Evolutionary conservation across 2,797 vertebrate species (phyloP), one percentile per base, ranked within the genome.

Genomic region (Danio aesculapii): DNA sequence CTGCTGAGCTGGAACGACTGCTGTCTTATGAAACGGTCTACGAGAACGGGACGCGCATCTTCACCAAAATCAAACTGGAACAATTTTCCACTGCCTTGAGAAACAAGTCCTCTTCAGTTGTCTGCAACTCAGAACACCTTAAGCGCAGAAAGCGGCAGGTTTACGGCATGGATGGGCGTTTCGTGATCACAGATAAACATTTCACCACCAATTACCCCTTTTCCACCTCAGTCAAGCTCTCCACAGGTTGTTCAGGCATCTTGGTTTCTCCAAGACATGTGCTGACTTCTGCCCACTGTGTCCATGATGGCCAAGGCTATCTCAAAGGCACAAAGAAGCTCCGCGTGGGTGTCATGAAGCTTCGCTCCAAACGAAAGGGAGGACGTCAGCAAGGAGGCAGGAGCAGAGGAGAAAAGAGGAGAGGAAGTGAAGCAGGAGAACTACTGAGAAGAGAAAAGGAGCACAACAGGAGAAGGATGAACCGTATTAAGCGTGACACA

Each of bases 221-320:
- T 88, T 96, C 92, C 4, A 93, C 96, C 0, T 95, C 97, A 0
- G 97, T 97, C 47, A 97, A 96, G 86, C 90, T 99, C 77, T 98
- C 97, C 86, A 95, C 94, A 0, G 96, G 97, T 63, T 99, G 98
- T 85, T 98, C 97, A 0, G 98, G 97, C 2, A 90, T 97, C 11
- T 92, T 98, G 0, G 41, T 99, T 2, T 97, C 97, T 10, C 93
- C 93, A 0, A 95, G 82, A 57, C 97, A 99, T 0, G 96, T 97
- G 16, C 90, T 99, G 7, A 99, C 97, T 0, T 96, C 97, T 0
- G 98, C 98, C 39, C 97, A 95, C 86, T 99, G 97, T n/a, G 83
- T 99, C 64, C 98, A 99, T 1, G 84, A 97, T 0, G 96, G 97
- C 10, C 91, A 73, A 30, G 94, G 94, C 83, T 99, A 98, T 13